Evolutionary conservation across 2,888 invertebrate species (phyloP).

Genomic region (Macrosiphum euphorbiae): DNA sequence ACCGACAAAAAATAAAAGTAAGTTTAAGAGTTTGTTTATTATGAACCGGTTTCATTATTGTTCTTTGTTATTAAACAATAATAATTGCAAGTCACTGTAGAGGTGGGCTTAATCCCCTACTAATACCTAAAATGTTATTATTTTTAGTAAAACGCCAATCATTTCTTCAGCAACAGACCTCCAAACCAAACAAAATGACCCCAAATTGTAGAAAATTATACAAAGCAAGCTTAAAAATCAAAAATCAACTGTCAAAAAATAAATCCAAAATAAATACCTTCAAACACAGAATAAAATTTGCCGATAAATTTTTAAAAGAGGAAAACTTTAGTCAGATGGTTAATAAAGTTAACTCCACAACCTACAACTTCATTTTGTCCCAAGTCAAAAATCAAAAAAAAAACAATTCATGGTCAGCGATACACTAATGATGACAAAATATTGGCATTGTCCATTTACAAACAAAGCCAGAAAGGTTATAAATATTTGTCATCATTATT

Average conservation of each 20-base stretch:
- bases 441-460: not conserved
- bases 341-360: not conserved
- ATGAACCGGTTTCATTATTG: too few species aligned
- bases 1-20: too few species aligned
- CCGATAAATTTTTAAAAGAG: not conserved
- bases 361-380: not conserved
- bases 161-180: too few species aligned
- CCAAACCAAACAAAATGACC: not conserved
- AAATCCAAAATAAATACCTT: not conserved
- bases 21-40: too few species aligned
- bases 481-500: conserved; percentile 16
- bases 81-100: too few species aligned
- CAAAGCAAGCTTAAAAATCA: not conserved
- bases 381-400: not conserved
- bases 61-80: too few species aligned
- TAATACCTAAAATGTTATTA: too few species aligned
- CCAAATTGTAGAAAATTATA: not conserved
- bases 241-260: not conserved
- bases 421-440: not conserved
- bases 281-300: not conserved
- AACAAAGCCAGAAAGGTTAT: not conserved
- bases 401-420: not conserved
- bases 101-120: too few species aligned
- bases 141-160: too few species aligned
- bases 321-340: not conserved